phyloP scores from a whole-genome alignment of 1,140 invertebrate species.

The Carposina sasakii region DNA sequence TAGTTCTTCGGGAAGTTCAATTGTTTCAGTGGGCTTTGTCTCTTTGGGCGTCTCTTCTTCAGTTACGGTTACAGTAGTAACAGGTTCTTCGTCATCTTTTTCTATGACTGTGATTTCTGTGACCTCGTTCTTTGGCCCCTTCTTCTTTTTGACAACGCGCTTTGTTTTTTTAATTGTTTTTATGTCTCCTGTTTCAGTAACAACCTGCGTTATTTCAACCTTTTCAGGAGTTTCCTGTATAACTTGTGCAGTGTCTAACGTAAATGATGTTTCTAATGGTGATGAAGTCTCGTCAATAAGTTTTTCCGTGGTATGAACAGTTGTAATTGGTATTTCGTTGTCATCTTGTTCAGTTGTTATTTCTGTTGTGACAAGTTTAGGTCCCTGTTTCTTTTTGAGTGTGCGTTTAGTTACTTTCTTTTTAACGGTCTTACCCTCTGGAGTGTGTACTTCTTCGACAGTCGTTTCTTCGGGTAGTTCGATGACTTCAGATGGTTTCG shows the following conservation, averaged over 20 bases:
- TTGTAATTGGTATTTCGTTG: slow-evolving; percentile 25
- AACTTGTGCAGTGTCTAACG: slow-evolving; percentile 8
- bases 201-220: slow-evolving; percentile 14
- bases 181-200: background rate
- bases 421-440: slow-evolving; percentile 42
- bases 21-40: background rate
- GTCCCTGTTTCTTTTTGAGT: slow-evolving; percentile 41
- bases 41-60: slow-evolving; percentile 14
- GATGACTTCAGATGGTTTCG: slow-evolving; percentile 18
- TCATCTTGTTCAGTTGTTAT: slow-evolving; percentile 43
- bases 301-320: slow-evolving; percentile 33
- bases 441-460: slow-evolving; percentile 27
- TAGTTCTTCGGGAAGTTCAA: slow-evolving; percentile 5
- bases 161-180: background rate
- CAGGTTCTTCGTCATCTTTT: slow-evolving; percentile 6
- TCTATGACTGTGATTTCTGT: slow-evolving; percentile 14
- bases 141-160: slow-evolving; percentile 13
- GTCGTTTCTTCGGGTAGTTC: slow-evolving; percentile 30
- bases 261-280: background rate
- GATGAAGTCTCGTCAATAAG: slow-evolving; percentile 26
- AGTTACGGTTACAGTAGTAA: background rate
- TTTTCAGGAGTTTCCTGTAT: slow-evolving; percentile 17
- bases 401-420: slow-evolving; percentile 51
- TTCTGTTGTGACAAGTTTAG: slow-evolving; percentile 39
- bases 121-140: slow-evolving; percentile 2